Percentiles rank a stretch among this genome's conserved stretches.
Conservation (phyloP, 2,888 invertebrate species). For the Lasioglossum malachurum region DNA sequence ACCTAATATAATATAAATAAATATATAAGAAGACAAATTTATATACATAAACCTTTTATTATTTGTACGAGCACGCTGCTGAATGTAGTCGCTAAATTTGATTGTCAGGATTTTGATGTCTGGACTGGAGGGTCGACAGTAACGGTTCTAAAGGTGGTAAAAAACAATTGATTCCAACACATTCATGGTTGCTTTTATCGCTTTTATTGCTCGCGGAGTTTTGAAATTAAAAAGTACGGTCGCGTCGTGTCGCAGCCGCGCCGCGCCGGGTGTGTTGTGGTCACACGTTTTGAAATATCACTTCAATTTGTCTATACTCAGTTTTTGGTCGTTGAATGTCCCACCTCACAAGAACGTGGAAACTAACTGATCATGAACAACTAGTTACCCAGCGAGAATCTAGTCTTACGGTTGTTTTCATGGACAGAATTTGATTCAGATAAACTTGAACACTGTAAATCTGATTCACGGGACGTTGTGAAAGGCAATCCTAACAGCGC, state of each 20-base stretch:
- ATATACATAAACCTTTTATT: not conserved
- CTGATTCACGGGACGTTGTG: slow-evolving; percentile 26
- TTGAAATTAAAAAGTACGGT: not conserved
- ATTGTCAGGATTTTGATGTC: too few relatives aligned
- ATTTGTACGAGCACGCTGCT: not conserved
- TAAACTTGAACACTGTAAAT: slow-evolving; percentile 32
- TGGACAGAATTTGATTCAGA: slow-evolving; percentile 45
- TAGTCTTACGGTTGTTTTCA: slow-evolving; percentile 41
- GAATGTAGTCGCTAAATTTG: not conserved
- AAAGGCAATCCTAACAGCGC: not conserved
- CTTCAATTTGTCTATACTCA: not conserved
- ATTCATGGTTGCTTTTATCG: not conserved
- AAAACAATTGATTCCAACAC: not conserved
- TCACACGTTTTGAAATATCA: not conserved
- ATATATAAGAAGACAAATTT: too few relatives aligned
- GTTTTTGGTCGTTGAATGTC: not conserved
- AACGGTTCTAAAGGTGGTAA: not conserved
- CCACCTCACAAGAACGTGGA: not conserved
- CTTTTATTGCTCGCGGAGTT: not conserved
- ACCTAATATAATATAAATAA: too few relatives aligned
- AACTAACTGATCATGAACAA: not conserved
- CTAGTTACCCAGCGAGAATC: not conserved
- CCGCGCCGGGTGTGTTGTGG: not conserved
- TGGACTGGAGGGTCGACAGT: too few relatives aligned
- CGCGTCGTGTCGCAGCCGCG: too few relatives aligned